Conservation (phyloP, 2,888 invertebrate genomes). For the Byasa hedistus region DNA sequence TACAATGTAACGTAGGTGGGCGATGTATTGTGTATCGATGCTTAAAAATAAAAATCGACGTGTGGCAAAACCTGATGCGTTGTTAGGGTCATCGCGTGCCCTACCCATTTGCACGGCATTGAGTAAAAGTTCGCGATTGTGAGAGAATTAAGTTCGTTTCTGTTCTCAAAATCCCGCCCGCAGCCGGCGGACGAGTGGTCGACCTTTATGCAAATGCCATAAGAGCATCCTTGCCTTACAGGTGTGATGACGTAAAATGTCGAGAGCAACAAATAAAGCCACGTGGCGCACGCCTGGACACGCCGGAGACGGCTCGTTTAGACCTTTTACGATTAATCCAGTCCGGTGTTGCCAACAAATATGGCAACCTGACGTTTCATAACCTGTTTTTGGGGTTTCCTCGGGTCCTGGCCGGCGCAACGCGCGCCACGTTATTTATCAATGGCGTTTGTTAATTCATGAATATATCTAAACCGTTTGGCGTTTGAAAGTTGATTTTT, state of each 20-base stretch:
- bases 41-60: no score
- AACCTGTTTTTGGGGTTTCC: slow-evolving; percentile 80
- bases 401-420: slow-evolving; percentile 59
- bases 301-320: slow-evolving; percentile 70
- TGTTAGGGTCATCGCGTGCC: no score
- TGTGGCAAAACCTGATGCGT: no score
- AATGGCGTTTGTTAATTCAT: slow-evolving; percentile 48
- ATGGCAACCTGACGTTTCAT: slow-evolving; percentile 75
- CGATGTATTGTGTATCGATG: no score
- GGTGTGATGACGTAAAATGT: slow-evolving; percentile 62
- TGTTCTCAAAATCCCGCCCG: slow-evolving; percentile 24
- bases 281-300: slow-evolving; percentile 58
- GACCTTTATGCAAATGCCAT: slow-evolving; percentile 57
- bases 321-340: slow-evolving; percentile 79
- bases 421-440: slow-evolving; percentile 39
- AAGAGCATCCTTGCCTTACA: slow-evolving; percentile 62
- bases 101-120: no score
- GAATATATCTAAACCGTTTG: slow-evolving; percentile 1
- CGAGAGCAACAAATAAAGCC: slow-evolving; percentile 54
- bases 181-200: slow-evolving; percentile 50
- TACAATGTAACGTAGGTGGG: no score
- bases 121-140: slow-evolving; percentile 24
- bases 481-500: no score
- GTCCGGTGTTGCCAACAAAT: slow-evolving; percentile 70
- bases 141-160: slow-evolving; percentile 15